Percentiles rank a stretch among this genome's conserved stretches.
Conservation (phyloP, 2,113 vertebrate genomes). For the Ivindomyrus marchei region DNA sequence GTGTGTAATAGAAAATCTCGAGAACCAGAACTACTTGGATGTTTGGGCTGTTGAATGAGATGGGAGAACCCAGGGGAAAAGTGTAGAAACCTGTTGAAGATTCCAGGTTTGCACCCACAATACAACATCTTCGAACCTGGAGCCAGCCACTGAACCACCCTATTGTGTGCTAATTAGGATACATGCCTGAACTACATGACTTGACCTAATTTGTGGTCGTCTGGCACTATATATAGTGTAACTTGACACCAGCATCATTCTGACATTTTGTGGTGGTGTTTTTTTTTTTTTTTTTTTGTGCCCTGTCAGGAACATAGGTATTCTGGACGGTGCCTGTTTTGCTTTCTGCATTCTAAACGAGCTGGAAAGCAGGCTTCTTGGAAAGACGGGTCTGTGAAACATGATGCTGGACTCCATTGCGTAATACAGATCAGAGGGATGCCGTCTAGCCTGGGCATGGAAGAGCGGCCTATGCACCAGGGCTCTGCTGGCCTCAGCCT, state of each 20-base stretch:
- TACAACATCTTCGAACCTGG: background rate
- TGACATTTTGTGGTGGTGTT: background rate
- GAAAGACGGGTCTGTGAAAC: slow-evolving; percentile 6
- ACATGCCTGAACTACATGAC: background rate
- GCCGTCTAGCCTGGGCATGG: background rate
- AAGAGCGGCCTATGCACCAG: background rate
- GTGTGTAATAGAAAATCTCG: background rate
- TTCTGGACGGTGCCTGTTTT: background rate
- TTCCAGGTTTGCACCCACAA: background rate
- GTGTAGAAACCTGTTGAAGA: background rate
- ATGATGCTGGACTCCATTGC: background rate
- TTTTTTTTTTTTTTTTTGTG: background rate
- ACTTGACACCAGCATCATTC: background rate
- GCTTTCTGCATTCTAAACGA: background rate
- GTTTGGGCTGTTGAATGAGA: background rate
- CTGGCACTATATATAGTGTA: background rate
- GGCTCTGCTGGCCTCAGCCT: background rate
- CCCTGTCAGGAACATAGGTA: background rate
- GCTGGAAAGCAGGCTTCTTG: background rate
- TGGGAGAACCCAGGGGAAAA: background rate
- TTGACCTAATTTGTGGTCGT: background rate
- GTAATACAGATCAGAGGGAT: background rate
- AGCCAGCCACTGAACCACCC: background rate
- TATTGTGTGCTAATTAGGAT: background rate
- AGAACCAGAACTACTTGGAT: background rate